Base-by-base conservation (phyloP, 92 coral and sea anemone species). In the Actinostola sp. region DNA sequence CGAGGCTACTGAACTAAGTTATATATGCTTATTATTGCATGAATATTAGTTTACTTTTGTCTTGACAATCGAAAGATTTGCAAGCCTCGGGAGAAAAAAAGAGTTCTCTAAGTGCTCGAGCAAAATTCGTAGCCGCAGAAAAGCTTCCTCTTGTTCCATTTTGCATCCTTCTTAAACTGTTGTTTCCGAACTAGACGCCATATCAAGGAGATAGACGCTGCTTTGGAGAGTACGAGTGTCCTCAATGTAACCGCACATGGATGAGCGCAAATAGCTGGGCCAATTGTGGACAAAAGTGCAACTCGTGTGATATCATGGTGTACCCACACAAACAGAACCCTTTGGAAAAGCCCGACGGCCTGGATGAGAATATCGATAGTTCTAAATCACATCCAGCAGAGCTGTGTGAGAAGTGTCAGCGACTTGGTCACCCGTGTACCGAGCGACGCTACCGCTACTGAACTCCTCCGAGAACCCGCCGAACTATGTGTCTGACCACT, bases 181-280 rank as follows among this genome's bases (percentile, higher is more conserved):
- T 67, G 17, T 80, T n/a, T n/a, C n/a, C n/a, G n/a, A n/a, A n/a
- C n/a, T n/a, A 90, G 85, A 83, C 92, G 3, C 97, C 90, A 27
- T 82, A 91, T 63, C 85, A 88, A 53, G 92, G 92, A 3, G 43
- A 60, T 10, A 67, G 86, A 50, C 87, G 92, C n/a, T 72, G 87
- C 41, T 91, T 91, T 81, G 96, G 96, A 11, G 96, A 90, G 59
- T 90, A 68, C 67, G 35, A 24, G n/a, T 90, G 96, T 52, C 82
- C 85, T 16, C 20, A 51, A 54, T 90, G 96, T 50, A 32, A 72
- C 43, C 89, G 96, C 15, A 21, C 30, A 16, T 90, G 96, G 96
- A 83, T 78, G 92, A 90, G 96, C 52, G 92, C 75, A 33, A 82
- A 86, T 63, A 90, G 96, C 39, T 90, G 89, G 89, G 84, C 82